phyloP scores from a whole-genome alignment of 2,888 invertebrate species.

The Cephus rjabovi region DNA sequence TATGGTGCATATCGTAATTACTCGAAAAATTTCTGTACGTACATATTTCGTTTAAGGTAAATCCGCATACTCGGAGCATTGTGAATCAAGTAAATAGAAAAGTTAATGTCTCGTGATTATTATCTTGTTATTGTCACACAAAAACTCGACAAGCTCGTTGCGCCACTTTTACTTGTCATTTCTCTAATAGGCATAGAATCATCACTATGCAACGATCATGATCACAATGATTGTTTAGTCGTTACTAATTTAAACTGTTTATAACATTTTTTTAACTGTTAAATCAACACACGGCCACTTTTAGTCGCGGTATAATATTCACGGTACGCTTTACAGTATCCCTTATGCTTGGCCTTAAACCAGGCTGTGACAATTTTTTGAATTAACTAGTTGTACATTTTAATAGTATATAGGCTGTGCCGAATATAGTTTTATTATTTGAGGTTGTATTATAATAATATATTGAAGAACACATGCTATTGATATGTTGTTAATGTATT shows the following conservation, averaged over 20 bases:
- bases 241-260: neutral
- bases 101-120: neutral
- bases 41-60: neutral
- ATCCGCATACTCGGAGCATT: neutral
- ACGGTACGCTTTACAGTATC: slow-evolving; percentile 6
- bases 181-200: neutral
- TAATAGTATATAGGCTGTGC: slow-evolving; percentile 9
- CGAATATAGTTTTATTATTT: slow-evolving; percentile 4
- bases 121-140: neutral
- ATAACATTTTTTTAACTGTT: neutral
- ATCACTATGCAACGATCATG: neutral
- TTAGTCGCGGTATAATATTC: neutral
- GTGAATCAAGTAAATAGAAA: neutral
- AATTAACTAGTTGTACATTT: slow-evolving; percentile 1
- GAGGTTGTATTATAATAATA: slow-evolving; percentile 2
- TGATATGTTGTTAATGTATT: slow-evolving; percentile 1
- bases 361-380: slow-evolving; percentile 8
- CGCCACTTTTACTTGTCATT: neutral
- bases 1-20: neutral
- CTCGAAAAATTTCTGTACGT: neutral
- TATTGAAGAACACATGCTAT: slow-evolving; percentile 3
- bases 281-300: neutral
- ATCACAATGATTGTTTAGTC: neutral
- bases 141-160: neutral
- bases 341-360: slow-evolving; percentile 9